These are phyloP conservation scores for Cryptotis parvus DNA, from an alignment of 2,113 vertebrate species.

Conservation along the genomic window DNA sequence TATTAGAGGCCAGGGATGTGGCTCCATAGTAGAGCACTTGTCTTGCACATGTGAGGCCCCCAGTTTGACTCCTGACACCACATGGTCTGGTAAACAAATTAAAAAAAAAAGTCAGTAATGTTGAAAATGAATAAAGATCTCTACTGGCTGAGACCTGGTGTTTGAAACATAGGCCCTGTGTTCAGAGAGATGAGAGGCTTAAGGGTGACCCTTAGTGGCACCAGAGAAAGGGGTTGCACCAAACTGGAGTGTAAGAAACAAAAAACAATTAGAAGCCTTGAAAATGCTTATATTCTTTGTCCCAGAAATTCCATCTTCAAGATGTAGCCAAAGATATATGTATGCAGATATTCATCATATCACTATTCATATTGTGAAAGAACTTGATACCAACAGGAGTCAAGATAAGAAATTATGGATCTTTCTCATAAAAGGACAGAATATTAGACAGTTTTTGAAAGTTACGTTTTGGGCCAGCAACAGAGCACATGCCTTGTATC, in stretches of 20 bases:
- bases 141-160: neutral
- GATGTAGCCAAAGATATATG: neutral
- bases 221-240: fast-evolving
- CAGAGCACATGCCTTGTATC: too few relatives aligned
- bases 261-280: neutral
- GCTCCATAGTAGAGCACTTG: too few relatives aligned
- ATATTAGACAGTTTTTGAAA: too few relatives aligned
- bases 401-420: neutral
- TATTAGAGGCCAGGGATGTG: neutral
- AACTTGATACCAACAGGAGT: neutral
- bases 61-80: too few relatives aligned
- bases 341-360: neutral
- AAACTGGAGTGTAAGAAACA: too few relatives aligned
- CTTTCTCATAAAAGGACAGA: too few relatives aligned
- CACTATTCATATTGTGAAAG: neutral
- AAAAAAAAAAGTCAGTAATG: too few relatives aligned
- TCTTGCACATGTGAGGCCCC: too few relatives aligned
- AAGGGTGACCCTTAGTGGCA: neutral
- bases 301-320: neutral
- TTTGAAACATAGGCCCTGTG: neutral
- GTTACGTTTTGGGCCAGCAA: too few relatives aligned
- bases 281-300: neutral
- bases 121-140: neutral
- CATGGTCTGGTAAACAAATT: too few relatives aligned
- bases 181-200: fast-evolving